phyloP scores from a whole-genome alignment of 2,888 invertebrate genomes.

The Synergus laeviventris region DNA sequence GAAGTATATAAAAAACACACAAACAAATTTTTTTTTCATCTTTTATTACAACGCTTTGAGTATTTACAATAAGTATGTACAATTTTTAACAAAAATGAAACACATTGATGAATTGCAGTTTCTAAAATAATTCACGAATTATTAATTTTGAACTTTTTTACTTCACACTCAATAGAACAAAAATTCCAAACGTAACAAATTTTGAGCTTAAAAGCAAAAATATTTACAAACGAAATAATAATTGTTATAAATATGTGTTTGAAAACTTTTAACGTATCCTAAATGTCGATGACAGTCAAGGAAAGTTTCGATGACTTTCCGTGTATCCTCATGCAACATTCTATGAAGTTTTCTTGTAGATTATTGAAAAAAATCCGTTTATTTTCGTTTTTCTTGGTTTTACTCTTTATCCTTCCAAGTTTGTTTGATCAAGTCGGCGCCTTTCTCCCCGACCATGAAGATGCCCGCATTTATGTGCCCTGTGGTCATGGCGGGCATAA shows the following conservation, averaged over 20 bases:
- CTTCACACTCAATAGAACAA: neutral
- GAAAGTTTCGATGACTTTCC: too few species aligned
- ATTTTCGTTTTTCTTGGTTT: neutral
- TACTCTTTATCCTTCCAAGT: slow-evolving; percentile 68
- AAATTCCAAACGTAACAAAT: neutral
- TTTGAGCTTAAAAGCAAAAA: neutral
- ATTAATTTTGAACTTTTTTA: neutral
- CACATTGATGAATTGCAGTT: neutral
- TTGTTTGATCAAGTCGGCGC: slow-evolving; percentile 78
- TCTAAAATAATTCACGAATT: neutral
- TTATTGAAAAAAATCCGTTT: neutral
- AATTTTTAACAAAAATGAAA: neutral
- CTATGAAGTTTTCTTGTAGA: neutral
- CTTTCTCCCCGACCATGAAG: slow-evolving; percentile 81
- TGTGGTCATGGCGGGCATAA: slow-evolving; percentile 80
- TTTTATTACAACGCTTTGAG: neutral
- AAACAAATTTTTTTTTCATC: neutral
- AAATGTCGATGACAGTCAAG: too few species aligned
- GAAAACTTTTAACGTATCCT: too few species aligned
- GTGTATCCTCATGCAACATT: too few species aligned
- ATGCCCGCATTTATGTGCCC: slow-evolving; percentile 80
- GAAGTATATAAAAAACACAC: neutral
- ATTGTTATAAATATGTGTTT: neutral
- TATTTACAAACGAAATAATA: neutral
- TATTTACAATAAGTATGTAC: slow-evolving; percentile 1